These are phyloP conservation scores for Neodon shergylaensis DNA, from an alignment of 2,113 vertebrate species.

Conservation along the genomic window DNA sequence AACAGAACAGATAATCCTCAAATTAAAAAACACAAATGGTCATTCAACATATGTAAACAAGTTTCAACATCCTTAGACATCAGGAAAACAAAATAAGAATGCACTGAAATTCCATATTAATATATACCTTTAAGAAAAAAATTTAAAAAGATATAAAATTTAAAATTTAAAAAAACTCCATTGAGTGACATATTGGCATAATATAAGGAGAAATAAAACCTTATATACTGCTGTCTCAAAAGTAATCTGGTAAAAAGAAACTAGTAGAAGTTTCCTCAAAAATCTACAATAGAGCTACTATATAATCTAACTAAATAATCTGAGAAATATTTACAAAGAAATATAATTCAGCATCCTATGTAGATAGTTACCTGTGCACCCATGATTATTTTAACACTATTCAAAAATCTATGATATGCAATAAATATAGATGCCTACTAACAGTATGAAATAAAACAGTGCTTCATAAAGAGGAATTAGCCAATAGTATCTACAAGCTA, in stretches of 20 bases:
- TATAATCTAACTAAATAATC: neutral
- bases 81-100: neutral
- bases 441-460: neutral
- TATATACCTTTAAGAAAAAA: neutral
- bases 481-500: neutral
- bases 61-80: neutral
- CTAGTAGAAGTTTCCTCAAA: neutral
- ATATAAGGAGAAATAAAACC: neutral
- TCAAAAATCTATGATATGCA: neutral
- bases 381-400: neutral
- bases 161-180: neutral
- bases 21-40: neutral
- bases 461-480: neutral
- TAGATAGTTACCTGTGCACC: neutral
- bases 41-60: neutral
- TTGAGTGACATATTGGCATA: too few species aligned
- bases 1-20: neutral
- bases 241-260: neutral
- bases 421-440: neutral
- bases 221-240: neutral
- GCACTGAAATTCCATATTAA: neutral
- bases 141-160: neutral
- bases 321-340: neutral
- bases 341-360: neutral
- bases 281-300: neutral